Conservation (phyloP, 2,797 vertebrate species). For the Gobionotothen gibberifrons region DNA sequence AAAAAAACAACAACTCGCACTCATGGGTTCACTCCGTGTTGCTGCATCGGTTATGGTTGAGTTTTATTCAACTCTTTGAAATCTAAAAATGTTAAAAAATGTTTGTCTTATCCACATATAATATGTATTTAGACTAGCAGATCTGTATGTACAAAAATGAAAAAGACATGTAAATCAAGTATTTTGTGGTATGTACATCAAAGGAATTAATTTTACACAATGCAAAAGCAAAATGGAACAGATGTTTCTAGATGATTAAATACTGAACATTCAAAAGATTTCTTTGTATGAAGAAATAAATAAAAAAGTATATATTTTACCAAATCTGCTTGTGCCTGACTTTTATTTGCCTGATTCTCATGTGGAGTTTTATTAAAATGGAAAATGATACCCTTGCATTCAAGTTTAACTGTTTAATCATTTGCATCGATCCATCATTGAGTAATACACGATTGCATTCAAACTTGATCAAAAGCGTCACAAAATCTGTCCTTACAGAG, state of each 20-base stretch:
- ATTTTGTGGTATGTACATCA: conserved; percentile 97
- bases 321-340: conserved; percentile 70
- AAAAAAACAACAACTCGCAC: conserved; percentile 44
- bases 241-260: conserved; percentile 96
- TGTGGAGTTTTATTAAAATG: background rate
- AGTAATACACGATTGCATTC: too few species aligned
- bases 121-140: conserved; percentile 87
- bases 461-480: too few species aligned
- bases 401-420: too few species aligned
- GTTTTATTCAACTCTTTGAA: conserved; percentile 91
- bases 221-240: conserved; percentile 84
- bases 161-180: conserved; percentile 87
- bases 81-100: conserved; percentile 83
- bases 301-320: conserved; percentile 95
- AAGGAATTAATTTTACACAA: conserved; percentile 96
- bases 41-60: conserved; percentile 90
- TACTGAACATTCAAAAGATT: conserved; percentile 96
- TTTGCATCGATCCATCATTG: too few species aligned
- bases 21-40: conserved; percentile 79
- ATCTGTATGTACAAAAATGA: conserved; percentile 87
- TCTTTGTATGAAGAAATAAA: conserved; percentile 99
- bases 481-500: too few species aligned
- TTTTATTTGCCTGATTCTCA: conserved; percentile 32
- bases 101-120: conserved; percentile 86
- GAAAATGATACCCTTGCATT: background rate